phyloP scores from a whole-genome alignment of 1,140 invertebrate genomes.

The Drosophila insularis region DNA sequence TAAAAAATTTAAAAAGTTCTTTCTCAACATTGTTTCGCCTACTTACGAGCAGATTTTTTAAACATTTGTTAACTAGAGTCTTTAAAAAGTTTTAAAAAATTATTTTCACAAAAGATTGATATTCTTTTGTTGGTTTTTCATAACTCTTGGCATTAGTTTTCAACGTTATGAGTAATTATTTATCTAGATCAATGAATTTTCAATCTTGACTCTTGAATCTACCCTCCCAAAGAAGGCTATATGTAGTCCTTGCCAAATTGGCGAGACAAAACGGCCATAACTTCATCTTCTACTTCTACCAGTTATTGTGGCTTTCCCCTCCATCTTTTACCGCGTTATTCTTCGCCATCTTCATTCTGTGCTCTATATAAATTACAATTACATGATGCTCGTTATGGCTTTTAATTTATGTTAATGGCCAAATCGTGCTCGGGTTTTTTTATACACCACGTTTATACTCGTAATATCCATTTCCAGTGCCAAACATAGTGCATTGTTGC shows the following conservation, averaged over 20 bases:
- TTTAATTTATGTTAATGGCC: slow-evolving; percentile 78
- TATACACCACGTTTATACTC: slow-evolving; percentile 14
- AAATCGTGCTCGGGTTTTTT: slow-evolving; percentile 63
- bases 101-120: too few species aligned
- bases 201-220: neutral
- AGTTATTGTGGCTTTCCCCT: neutral
- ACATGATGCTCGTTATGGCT: slow-evolving; percentile 73
- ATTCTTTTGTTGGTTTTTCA: too few species aligned
- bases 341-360: slow-evolving; percentile 23
- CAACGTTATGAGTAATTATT: too few species aligned
- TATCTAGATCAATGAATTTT: neutral
- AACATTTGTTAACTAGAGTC: too few species aligned
- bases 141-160: too few species aligned
- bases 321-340: neutral
- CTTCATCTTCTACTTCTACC: neutral
- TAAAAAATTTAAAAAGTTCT: too few species aligned
- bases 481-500: slow-evolving; percentile 14
- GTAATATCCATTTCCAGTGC: slow-evolving; percentile 6
- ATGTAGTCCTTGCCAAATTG: neutral
- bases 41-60: too few species aligned
- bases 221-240: neutral
- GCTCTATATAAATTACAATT: slow-evolving; percentile 72
- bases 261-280: slow-evolving; percentile 9
- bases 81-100: too few species aligned
- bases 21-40: too few species aligned